These are phyloP conservation scores for Phenganax stokvisi DNA, from an alignment of 92 coral and sea anemone species.

Conservation along the genomic window DNA sequence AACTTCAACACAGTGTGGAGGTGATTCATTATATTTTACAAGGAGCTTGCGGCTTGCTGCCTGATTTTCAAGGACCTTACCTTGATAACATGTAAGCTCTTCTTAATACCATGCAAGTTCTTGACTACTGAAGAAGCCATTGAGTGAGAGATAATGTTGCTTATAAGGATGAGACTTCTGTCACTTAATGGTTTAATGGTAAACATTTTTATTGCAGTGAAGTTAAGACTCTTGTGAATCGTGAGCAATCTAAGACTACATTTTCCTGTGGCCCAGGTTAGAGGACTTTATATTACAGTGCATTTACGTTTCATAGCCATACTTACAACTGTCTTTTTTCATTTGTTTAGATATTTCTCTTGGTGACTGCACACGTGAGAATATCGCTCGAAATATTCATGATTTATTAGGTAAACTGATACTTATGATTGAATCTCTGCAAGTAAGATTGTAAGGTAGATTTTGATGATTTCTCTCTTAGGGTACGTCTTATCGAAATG, in stretches of 20 bases:
- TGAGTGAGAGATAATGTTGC: too few species aligned
- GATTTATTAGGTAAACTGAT: conserved; percentile 61
- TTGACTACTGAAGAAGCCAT: too few species aligned
- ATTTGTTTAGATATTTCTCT: conserved; percentile 56
- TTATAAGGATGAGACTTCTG: neutral
- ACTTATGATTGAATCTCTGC: neutral
- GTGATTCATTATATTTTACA: conserved; percentile 65
- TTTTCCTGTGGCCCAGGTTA: conserved; percentile 59
- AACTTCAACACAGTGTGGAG: conserved; percentile 73
- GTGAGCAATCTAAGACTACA: conserved; percentile 66
- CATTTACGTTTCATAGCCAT: neutral
- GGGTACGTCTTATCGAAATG: conserved; percentile 74
- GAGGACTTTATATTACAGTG: neutral
- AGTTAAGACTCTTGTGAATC: conserved; percentile 74
- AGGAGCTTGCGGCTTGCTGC: conserved; percentile 73
- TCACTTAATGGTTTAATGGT: neutral
- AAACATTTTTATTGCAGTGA: conserved; percentile 52
- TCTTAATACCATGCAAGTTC: neutral
- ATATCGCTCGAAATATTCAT: conserved; percentile 69
- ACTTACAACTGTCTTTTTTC: neutral
- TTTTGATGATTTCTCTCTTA: conserved; percentile 12
- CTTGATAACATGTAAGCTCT: conserved; percentile 73
- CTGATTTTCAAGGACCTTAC: conserved; percentile 73
- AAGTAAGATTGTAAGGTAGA: neutral
- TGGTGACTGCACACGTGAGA: conserved; percentile 84